Percentiles rank a stretch among this genome's conserved stretches.
phyloP scores from a whole-genome alignment of 2,113 vertebrate genomes.

The Callionymus lyra region DNA sequence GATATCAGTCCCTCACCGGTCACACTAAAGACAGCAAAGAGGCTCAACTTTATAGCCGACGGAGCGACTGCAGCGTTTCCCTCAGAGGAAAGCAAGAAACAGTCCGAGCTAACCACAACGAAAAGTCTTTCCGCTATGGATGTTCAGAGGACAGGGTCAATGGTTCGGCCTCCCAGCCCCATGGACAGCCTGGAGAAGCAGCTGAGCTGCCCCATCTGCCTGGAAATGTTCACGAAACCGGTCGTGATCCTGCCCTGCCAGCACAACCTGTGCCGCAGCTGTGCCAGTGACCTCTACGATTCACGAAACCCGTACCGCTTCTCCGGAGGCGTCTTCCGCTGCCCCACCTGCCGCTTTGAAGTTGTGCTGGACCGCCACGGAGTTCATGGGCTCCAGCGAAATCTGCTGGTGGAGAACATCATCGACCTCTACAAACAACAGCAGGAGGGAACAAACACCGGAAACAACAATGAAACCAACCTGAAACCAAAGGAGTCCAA shows the following conservation, averaged over 20 bases:
- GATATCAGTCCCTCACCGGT: slow-evolving; percentile 25
- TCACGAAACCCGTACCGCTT: slow-evolving; percentile 72
- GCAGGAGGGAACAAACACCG: slow-evolving; percentile 44
- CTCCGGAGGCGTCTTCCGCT: slow-evolving; percentile 85
- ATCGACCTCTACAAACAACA: slow-evolving; percentile 95
- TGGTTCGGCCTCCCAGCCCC: slow-evolving; percentile 61
- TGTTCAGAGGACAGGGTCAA: slow-evolving; percentile 62
- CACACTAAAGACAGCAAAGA: slow-evolving; percentile 7
- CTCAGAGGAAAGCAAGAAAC: slow-evolving; percentile 3
- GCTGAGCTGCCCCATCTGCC: slow-evolving; percentile 93
- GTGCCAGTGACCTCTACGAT: slow-evolving; percentile 88
- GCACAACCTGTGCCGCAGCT: slow-evolving; percentile 92
- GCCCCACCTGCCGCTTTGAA: slow-evolving; percentile 91
- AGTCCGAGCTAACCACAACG: not conserved
- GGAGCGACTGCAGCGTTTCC: slow-evolving; percentile 1
- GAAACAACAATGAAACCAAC: slow-evolving; percentile 37
- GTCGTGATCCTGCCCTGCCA: slow-evolving; percentile 97
- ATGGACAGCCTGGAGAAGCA: slow-evolving; percentile 97
- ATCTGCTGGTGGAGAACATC: slow-evolving; percentile 94
- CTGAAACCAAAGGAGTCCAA: slow-evolving; percentile 76
- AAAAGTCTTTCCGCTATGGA: slow-evolving; percentile 52
- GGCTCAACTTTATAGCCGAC: not conserved
- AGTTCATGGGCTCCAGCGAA: slow-evolving; percentile 89
- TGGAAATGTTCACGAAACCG: slow-evolving; percentile 95
- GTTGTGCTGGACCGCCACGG: slow-evolving; percentile 94